These are phyloP conservation scores for Myotis planiceps DNA, from an alignment of 2,797 vertebrate species.

Conservation along the genomic window DNA sequence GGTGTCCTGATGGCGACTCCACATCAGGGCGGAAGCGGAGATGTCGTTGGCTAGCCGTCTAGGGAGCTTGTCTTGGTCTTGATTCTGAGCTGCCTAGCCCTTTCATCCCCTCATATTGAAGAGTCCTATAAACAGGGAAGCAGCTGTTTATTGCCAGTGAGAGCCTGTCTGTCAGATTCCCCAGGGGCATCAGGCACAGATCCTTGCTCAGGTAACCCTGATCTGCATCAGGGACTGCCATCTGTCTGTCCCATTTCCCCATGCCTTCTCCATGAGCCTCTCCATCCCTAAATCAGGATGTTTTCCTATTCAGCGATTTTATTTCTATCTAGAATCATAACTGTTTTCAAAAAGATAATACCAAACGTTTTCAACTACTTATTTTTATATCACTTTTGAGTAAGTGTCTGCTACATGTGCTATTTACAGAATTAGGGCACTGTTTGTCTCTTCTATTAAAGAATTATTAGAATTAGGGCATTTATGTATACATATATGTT, in stretches of 20 bases:
- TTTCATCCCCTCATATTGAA: background rate
- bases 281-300: background rate
- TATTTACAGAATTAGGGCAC: background rate
- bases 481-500: background rate
- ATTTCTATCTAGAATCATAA: background rate
- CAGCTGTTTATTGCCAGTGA: background rate
- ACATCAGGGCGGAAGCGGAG: background rate
- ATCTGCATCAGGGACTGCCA: background rate
- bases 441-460: background rate
- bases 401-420: background rate
- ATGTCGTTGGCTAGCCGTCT: background rate
- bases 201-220: background rate
- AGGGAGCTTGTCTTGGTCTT: background rate
- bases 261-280: background rate
- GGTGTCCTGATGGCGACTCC: background rate
- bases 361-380: background rate
- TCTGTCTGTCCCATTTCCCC: background rate
- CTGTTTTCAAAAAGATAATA: background rate
- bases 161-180: background rate
- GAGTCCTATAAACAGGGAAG: background rate
- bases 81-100: background rate
- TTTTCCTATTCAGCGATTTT: background rate
- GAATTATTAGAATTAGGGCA: background rate
- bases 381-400: constrained; percentile 8
- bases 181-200: background rate